Base-by-base conservation (phyloP, 37 sponge, comb jelly and placozoan genomes). In the Aplysina aerophoba region DNA sequence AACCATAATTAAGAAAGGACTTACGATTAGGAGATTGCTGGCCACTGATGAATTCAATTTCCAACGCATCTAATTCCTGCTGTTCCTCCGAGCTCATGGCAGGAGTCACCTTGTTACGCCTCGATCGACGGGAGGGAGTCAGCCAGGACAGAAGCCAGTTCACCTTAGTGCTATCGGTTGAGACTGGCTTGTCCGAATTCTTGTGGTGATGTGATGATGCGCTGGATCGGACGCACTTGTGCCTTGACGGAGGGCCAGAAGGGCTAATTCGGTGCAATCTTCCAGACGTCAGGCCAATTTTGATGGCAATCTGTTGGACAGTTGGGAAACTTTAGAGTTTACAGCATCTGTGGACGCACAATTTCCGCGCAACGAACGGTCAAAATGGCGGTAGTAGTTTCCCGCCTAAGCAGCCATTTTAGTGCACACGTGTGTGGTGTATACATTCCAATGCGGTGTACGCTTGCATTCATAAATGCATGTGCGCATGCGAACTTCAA, bases 111-210 rank as follows among this genome's bases (percentile, higher is more conserved):
- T 24, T 75, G 38, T 75, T 50, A 44, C 53, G 22, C 24, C 78
- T 8, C 8, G 50, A 3, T 11, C 50, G 24, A 50, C 78, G 78
- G 13, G 50, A 39, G 13, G 78, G 53, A 1, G 54, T 24, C n/a
- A 75, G 38, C 78, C 78, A 75, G n/a, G 78, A 75, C 78, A 75
- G n/a, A 20, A 75, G 53, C 54, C 78, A 44, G 24, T 75, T 75
- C 78, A 75, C 78, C 1, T 41, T 75, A 40, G 17, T 50, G 22
- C 24, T 44, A 69, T 31, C 28, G 34, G 35, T 11, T 16, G 28
- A 31, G 30, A 6, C 30, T 22, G 59, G 59, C n/a, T 44, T 44
- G 50, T 44, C 50, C 50, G 50, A 44, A 8, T 44, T 44, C 50
- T 44, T 3, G 50, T 11, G 6, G 50, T 8, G 50, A 44, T 44